Conservation (phyloP, 2,888 invertebrate species). For the Trissoscelio sp. region DNA sequence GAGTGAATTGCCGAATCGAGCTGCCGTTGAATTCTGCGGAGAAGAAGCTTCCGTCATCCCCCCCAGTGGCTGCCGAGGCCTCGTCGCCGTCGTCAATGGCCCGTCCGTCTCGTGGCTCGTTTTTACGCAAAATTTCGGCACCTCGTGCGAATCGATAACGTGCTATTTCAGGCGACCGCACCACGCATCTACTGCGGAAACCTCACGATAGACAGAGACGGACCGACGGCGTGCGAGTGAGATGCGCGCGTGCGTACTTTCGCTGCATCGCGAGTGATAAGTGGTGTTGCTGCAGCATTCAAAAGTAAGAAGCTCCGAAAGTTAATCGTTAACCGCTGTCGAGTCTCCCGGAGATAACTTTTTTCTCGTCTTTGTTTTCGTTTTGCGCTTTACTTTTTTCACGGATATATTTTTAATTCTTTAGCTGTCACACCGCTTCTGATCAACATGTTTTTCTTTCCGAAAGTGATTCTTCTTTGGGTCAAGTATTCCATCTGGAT, state of each 20-base stretch:
- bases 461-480: too few relatives aligned
- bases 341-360: background rate
- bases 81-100: constrained; percentile 56
- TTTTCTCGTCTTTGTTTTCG: background rate
- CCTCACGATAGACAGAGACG: constrained; percentile 41
- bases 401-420: too few relatives aligned
- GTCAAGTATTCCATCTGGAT: too few relatives aligned
- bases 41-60: constrained; percentile 51
- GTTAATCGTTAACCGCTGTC: constrained; percentile 29
- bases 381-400: too few relatives aligned
- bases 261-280: constrained; percentile 59
- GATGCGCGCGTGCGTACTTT: constrained; percentile 65
- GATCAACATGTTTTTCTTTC: too few relatives aligned
- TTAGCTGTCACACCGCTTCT: too few relatives aligned
- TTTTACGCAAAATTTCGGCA: constrained; percentile 45
- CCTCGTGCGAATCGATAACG: constrained; percentile 52
- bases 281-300: constrained; percentile 53
- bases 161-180: constrained; percentile 47
- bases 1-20: constrained; percentile 62
- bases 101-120: constrained; percentile 32
- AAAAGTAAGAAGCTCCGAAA: constrained; percentile 51
- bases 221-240: constrained; percentile 39
- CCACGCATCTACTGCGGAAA: constrained; percentile 50
- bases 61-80: constrained; percentile 61
- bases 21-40: constrained; percentile 55